Evolutionary conservation across 2,797 vertebrate genomes (phyloP).

Genomic region (Falco cherrug): DNA sequence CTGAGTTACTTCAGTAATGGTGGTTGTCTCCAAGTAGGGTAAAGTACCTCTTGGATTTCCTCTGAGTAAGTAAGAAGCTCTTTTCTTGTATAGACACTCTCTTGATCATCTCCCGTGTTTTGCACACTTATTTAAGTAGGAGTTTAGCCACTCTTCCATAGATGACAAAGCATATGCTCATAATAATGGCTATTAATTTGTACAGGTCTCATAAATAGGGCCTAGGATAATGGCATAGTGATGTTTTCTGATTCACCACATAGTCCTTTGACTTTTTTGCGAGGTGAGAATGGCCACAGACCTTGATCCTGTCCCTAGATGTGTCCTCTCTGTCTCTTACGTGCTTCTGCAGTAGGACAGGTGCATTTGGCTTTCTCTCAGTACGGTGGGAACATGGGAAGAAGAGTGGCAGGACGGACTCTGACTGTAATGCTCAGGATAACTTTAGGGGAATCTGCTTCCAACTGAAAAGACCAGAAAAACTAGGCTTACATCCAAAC

Average conservation of each 20-base stretch:
- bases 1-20: background rate
- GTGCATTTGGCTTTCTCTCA: background rate
- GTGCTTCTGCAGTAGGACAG: background rate
- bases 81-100: background rate
- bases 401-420: background rate
- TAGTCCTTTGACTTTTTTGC: background rate
- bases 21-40: background rate
- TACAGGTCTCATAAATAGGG: background rate
- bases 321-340: background rate
- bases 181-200: background rate
- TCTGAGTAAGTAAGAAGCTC: background rate
- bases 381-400: background rate
- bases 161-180: background rate
- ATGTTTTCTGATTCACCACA: background rate
- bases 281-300: background rate
- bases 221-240: background rate
- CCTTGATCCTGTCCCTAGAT: background rate
- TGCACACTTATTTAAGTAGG: background rate
- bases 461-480: background rate
- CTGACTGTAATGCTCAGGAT: background rate
- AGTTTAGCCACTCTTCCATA: background rate
- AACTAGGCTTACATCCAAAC: background rate
- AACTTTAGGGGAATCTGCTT: background rate
- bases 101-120: background rate
- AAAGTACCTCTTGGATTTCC: background rate